Evolutionary conservation across 2,113 vertebrate genomes (phyloP).

Genomic region (Oryzias curvinotus): DNA sequence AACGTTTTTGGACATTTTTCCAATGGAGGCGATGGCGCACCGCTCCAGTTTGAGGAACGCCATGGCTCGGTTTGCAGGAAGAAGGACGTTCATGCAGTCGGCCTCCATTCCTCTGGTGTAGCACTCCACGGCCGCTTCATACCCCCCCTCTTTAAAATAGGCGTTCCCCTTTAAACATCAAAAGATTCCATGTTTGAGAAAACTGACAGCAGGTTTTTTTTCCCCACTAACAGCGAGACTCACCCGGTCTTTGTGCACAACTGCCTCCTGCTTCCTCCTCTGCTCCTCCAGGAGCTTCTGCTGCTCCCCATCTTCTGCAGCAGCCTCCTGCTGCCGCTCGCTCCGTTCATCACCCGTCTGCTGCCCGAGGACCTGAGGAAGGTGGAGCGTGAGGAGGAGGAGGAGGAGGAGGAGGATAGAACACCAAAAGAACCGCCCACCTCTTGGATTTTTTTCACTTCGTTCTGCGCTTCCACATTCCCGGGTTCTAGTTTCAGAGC

Average conservation of each 20-base stretch:
- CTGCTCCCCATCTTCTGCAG: constrained; percentile 55
- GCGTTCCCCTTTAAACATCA: constrained; percentile 83
- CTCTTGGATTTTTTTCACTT: constrained; percentile 86
- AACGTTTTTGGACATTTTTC: background rate
- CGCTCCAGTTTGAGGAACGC: constrained; percentile 89
- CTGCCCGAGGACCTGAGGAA: constrained; percentile 38
- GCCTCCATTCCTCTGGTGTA: constrained; percentile 90
- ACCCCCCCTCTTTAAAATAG: constrained; percentile 96
- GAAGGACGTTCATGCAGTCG: constrained; percentile 86
- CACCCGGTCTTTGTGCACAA: constrained; percentile 91
- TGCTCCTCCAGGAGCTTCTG: constrained; percentile 71
- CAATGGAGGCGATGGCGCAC: constrained; percentile 61
- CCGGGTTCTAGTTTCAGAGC: constrained; percentile 86
- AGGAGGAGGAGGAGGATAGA: rapidly evolving
- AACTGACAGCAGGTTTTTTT: background rate
- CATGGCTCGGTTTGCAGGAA: constrained; percentile 98
- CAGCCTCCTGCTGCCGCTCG: constrained; percentile 27
- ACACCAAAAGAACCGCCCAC: constrained; percentile 48
- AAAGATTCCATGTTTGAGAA: background rate
- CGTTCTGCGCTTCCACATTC: constrained; percentile 86
- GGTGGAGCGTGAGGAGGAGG: background rate
- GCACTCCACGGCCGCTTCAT: constrained; percentile 89
- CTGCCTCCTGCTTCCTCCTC: constrained; percentile 86
- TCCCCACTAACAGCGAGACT: constrained; percentile 15
- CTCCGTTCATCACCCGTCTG: rapidly evolving